These are phyloP conservation scores for Periplaneta americana DNA, from an alignment of 1,140 invertebrate genomes.

Conservation along the genomic window DNA sequence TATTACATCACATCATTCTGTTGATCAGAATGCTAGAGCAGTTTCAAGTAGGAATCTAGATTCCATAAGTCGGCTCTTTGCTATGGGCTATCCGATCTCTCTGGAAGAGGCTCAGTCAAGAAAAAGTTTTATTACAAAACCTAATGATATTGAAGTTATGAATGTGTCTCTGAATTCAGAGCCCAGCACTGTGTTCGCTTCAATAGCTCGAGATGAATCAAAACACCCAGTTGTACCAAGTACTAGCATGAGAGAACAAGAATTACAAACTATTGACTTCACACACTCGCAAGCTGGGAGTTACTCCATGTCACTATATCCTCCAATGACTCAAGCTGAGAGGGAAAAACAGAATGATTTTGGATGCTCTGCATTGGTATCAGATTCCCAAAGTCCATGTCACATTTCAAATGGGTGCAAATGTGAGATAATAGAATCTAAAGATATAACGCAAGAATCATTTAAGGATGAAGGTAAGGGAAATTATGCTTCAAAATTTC, in stretches of 20 bases:
- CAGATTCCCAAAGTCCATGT: background rate
- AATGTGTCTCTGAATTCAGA: background rate
- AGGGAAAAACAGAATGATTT: background rate
- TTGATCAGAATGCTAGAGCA: background rate
- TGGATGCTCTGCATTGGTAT: background rate
- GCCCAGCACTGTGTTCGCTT: background rate
- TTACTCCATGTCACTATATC: too few relatives aligned
- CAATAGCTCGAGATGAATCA: background rate
- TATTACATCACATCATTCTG: too few relatives aligned
- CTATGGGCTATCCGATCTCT: background rate
- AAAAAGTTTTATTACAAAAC: background rate
- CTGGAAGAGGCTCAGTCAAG: background rate
- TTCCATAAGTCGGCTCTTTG: background rate
- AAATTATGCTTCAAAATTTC: background rate
- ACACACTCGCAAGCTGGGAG: background rate
- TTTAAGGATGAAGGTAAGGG: background rate
- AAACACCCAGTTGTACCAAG: background rate
- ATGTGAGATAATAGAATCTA: background rate
- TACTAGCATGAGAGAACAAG: background rate
- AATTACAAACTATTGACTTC: background rate
- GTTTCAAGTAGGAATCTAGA: background rate
- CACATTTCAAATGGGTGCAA: too few relatives aligned
- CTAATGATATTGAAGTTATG: background rate
- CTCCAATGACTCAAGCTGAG: background rate
- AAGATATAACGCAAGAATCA: background rate